phyloP scores from a whole-genome alignment of 2,797 vertebrate genomes.

The Danio tinwini region DNA sequence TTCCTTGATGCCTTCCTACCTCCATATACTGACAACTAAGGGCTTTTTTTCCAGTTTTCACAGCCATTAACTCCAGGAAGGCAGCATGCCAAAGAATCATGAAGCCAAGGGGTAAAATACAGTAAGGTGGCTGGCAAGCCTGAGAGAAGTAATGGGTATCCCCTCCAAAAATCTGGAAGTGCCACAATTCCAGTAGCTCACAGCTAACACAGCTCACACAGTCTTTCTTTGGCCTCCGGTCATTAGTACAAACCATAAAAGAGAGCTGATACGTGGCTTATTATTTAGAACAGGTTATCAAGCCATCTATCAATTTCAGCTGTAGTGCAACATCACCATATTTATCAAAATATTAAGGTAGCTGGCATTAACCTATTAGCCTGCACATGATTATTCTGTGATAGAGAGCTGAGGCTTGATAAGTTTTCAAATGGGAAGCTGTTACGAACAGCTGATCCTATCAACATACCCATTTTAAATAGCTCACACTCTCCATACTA shows the following conservation, averaged over 20 bases:
- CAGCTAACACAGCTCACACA: neutral
- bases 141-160: neutral
- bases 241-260: neutral
- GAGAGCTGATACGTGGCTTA: slow-evolving; percentile 6
- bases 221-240: neutral
- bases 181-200: neutral
- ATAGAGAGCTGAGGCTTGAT: slow-evolving; percentile 51
- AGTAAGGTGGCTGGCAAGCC: neutral
- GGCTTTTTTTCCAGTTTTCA: neutral
- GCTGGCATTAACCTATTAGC: slow-evolving; percentile 61
- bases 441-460: slow-evolving; percentile 67
- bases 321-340: slow-evolving; percentile 46
- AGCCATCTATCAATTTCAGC: slow-evolving; percentile 50
- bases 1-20: neutral
- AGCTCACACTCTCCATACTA: slow-evolving; percentile 62
- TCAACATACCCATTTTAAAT: slow-evolving; percentile 69
- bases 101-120: neutral
- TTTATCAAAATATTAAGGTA: slow-evolving; percentile 54
- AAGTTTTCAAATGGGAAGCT: slow-evolving; percentile 62
- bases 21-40: neutral
- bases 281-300: slow-evolving; percentile 21
- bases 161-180: no score
- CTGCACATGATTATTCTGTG: slow-evolving; percentile 54
- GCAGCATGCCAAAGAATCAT: slow-evolving; percentile 7
- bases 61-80: neutral